Base-by-base conservation (phyloP, 2,113 vertebrate genomes). In the Oostethus manadensis region DNA sequence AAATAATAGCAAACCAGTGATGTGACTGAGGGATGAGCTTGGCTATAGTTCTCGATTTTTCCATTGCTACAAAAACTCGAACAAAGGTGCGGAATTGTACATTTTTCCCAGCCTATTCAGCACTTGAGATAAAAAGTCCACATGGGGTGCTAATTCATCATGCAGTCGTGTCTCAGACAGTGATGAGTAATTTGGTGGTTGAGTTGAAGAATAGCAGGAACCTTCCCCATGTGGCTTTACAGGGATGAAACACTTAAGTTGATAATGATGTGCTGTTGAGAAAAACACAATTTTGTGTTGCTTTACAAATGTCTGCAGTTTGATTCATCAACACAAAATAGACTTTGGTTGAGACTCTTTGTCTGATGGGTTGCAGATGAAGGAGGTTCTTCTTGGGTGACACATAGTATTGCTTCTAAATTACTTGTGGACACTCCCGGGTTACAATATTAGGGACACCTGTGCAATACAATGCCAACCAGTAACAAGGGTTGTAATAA, bases 101-200 rank as follows among this genome's bases (percentile, higher is more conserved):
- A 40, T 55, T 40, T 40, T 55, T 55, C 38, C 53, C 53, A 55
- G 15, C 33, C 13, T 35, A 40, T 40, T 55, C 18, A 8, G 38
- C 14, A 14, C 15, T 10, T 40, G 35, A 21, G 10, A 40, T 35
- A 20, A 55, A 49, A 40, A 55, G 33, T 70, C 51, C 54, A 56
- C 18, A 51, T 26, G 45, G 46, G 62, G 43, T 47, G 58, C 63
- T 73, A 62, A 64, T 56, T 57, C 29, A 61, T 46, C 62, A 63
- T 21, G 70, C n/a, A 64, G 66, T 77, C 67, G 65, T 5, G 35
- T 59, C 48, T 42, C 76, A 87, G 84, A 87, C 82, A 58, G 38
- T 46, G 64, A 67, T 81, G 80, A 85, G 78, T 89, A 87, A 89
- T 60, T 71, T 14, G 65, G 67, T 72, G 66, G 66, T 77, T 66